Base-by-base conservation (phyloP, 2,113 vertebrate species). In the Chauna torquata region DNA sequence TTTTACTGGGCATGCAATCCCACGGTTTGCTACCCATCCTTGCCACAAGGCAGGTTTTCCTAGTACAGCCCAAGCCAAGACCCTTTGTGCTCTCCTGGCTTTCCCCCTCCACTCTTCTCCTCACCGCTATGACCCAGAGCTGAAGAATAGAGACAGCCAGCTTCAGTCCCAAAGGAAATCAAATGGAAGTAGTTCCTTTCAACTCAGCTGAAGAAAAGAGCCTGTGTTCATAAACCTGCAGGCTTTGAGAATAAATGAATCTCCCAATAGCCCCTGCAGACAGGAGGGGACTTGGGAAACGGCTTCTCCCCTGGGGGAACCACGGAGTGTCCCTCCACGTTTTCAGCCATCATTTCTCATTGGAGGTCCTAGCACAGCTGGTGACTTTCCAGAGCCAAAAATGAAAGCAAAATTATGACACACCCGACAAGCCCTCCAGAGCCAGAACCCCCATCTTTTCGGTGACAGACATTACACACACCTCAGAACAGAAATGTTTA, bases 121-220 rank as follows among this genome's bases (percentile, higher is more conserved):
- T 61, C 66, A 55, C 18, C 70, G 65, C 55, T 61, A 28, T 20
- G 16, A 32, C 81, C 70, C 59, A 62, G 49, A 86, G 68, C 36
- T 9, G 14, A 88, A 54, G 19, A 82, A 74, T 19, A 75, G n/a
- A 94, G 78, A 74, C 49, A 80, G 88, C n/a, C 68, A n/a, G 74
- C 87, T 74, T 45, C n/a, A 38, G 25, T 88, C 96, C 86, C 96
- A 34, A 64, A 96, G 95, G 97, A 98, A 96, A 97, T 97, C 92
- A 96, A 77, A 93, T n/a, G 45, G 65, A 90, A 95, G 89, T 71
- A 91, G 81, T 92, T 98, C 88, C 96, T 95, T 97, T 86, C 79
- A 95, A 84, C 90, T 96, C 94, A 89, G 90, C 69, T 71, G 92
- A 96, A 96, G 71, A 90, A 93, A 94, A 95, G 52, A 94, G 86